Evolutionary conservation across 2,888 invertebrate genomes (phyloP).

Genomic region (Mongoloraphidia duomilia): DNA sequence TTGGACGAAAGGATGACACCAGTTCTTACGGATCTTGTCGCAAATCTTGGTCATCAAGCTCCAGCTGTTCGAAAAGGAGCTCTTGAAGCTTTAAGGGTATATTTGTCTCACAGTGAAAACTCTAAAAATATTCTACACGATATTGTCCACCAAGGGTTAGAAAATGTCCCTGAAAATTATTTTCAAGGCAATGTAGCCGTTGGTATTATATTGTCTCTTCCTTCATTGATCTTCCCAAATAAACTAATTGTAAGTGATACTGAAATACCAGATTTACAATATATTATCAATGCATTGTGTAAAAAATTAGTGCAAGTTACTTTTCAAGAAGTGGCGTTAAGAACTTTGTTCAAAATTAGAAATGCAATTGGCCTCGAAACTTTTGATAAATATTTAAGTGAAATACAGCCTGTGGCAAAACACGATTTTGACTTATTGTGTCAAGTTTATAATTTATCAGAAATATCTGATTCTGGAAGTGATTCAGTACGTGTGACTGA

Average conservation of each 20-base stretch:
- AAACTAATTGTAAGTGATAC: conserved; percentile 22
- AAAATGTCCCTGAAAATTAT: conserved; percentile 40
- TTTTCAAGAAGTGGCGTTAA: conserved; percentile 48
- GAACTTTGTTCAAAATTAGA: conserved; percentile 54
- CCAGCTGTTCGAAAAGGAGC: conserved; percentile 71
- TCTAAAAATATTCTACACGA: conserved; percentile 51
- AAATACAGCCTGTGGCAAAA: conserved; percentile 32
- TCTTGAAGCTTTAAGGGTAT: conserved; percentile 58
- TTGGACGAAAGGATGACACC: conserved; percentile 52
- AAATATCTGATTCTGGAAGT: too few species aligned
- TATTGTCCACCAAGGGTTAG: conserved; percentile 49
- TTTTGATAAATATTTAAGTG: conserved; percentile 39
- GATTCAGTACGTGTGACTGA: too few species aligned
- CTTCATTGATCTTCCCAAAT: conserved; percentile 42
- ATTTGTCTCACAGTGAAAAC: conserved; percentile 51
- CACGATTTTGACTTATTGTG: conserved; percentile 44
- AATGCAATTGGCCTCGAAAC: conserved; percentile 49
- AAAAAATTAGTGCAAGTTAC: conserved; percentile 32
- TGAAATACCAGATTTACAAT: conserved; percentile 16
- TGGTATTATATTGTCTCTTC: conserved; percentile 49
- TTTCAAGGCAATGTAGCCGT: conserved; percentile 43
- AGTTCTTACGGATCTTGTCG: conserved; percentile 52
- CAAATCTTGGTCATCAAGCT: conserved; percentile 65
- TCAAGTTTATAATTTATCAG: conserved; percentile 37
- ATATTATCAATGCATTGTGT: conserved; percentile 27